Evolutionary conservation across 92 coral and sea anemone genomes (phyloP), one percentile per base, ranked within the genome.

Genomic region (Palythoa heliodiscus): DNA sequence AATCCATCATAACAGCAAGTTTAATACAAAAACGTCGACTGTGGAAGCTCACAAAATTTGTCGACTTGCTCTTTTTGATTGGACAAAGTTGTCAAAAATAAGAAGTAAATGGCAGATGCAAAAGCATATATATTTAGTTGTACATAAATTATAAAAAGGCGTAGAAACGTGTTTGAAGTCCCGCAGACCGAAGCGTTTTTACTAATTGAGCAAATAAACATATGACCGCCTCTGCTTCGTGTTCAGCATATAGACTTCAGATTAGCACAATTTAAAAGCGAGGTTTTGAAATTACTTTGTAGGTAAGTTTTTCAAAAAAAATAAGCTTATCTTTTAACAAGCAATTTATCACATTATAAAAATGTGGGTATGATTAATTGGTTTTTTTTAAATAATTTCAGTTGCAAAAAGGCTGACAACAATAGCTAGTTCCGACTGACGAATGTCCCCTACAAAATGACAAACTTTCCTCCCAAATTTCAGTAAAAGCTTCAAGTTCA

Each of bases 131-230:
- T 10, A 55, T 29, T 52, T 16, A 4, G 19, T 35, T 25, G 22
- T 53, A 54, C 22, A 53, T 23, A 25, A 76, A 53, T 76, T 52
- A 75, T 25, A 52, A 23, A 75, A 52, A 52, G 19, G 61, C 50
- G 19, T 52, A 75, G 39, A 50, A 75, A 75, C 11, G 16, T 39
- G 39, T 16, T 75, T 25, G 52, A 24, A 52, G 29, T 10, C 61
- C 53, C 78, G 37, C 81, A 76, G 63, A 52, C 68, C 67, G 53
- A 37, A 76, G 53, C 48, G 15, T 14, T 76, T 29, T 76, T 23
- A 55, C 52, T 76, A 76, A 76, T 76, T 76, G 53, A 37, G 81
- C 29, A 76, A n/a, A 43, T 24, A 76, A 53, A 55, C 63, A 76
- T 2, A 1, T 0, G 35, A 8, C 50, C 50, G 22, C 17, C 47